Conservation (phyloP, 2,797 vertebrate species). For the Hydrocynus forskahlii region DNA sequence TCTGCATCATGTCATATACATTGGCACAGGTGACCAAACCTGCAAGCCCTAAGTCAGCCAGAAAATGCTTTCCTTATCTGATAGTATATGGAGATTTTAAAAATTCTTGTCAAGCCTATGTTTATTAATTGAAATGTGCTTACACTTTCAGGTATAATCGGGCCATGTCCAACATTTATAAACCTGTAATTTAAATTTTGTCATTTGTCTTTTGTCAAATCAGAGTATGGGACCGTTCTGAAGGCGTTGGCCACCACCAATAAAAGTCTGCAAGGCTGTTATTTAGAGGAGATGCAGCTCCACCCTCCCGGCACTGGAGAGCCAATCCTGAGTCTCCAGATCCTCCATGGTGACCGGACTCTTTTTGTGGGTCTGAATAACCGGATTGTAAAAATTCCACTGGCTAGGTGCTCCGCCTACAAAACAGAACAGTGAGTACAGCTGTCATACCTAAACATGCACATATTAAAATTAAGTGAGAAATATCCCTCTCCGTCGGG, state of each 20-base stretch:
- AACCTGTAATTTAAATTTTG: conserved; percentile 14
- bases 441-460: not conserved
- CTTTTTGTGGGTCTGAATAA: conserved; percentile 93
- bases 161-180: not conserved
- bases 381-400: conserved; percentile 89
- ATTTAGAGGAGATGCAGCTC: conserved; percentile 97
- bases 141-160: not conserved
- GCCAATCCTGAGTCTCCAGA: conserved; percentile 92
- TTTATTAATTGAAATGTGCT: conserved; percentile 8
- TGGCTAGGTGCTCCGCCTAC: conserved; percentile 92
- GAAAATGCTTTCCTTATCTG: not conserved
- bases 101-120: not conserved
- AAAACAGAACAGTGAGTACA: conserved; percentile 86
- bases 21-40: conserved; percentile 87
- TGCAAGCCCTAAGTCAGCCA: conserved; percentile 13
- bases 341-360: conserved; percentile 91
- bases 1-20: conserved; percentile 96
- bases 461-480: not conserved
- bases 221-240: conserved; percentile 95
- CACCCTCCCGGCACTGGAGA: conserved; percentile 83
- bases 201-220: conserved; percentile 22
- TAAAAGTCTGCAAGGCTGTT: conserved; percentile 93
- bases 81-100: not conserved
- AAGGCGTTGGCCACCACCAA: conserved; percentile 93
- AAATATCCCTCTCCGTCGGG: not conserved